Base-by-base conservation (phyloP, 2,888 invertebrate genomes). In the Selenia dentaria region DNA sequence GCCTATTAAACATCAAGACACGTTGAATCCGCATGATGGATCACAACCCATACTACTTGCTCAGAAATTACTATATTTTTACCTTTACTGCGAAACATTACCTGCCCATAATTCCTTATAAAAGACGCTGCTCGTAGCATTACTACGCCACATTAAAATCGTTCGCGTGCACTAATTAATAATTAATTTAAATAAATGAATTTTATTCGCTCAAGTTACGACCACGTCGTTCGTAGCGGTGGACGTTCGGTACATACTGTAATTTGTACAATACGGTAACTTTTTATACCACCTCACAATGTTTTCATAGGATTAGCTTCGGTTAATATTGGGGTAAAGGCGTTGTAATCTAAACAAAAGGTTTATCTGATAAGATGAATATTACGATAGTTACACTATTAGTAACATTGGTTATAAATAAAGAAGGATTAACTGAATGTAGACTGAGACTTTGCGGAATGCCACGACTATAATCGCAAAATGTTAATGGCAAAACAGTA, bases 61-160 rank as follows among this genome's bases (percentile, higher is more conserved):
- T n/a, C n/a, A n/a, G n/a, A n/a, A n/a, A n/a, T n/a, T n/a, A n/a
- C n/a, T n/a, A n/a, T n/a, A n/a, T n/a, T n/a, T n/a, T n/a, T n/a
- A 16, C 16, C 2, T 16, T 22, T 8, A 1, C 16, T 4, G 6
- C 6, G 16, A 14, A 16, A 11, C 16, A 32, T 60, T 78, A 83
- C 87, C 84, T 84, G 86, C 44, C 82, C 75, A 63, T 84, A 86
- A 51, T 73, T 76, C 72, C 84, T 78, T 66, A 87, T 77, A 62
- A 88, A 86, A 47, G 89, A 87, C 45, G 89, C 80, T 24, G 84
- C 88, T 44, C 89, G 88, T 59, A 86, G 72, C 89, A 90, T 90
- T 62, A 70, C 56, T 60, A 51, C 59, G 56, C 58, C 62, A 56
- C 62, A 66, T 61, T 57, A 70, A 64, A 67, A 63, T 69, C 54